Evolutionary conservation across 1,140 invertebrate species (phyloP), one percentile per base, ranked within the genome.

Genomic region (Drosophila melanica): DNA sequence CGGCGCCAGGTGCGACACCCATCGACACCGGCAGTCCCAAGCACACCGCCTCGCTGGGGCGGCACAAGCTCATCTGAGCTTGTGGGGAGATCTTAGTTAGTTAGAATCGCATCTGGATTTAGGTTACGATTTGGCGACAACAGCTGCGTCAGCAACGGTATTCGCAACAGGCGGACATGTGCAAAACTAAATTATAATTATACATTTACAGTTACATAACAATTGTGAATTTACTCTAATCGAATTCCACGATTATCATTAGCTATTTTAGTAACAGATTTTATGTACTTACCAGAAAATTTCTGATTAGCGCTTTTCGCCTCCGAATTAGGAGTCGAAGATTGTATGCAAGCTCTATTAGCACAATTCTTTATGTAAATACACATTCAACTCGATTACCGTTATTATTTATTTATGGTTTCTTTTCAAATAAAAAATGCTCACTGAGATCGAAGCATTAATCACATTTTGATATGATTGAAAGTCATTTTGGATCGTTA

Each of bases 41-140:
- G 54, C 91, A 92, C 14, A 92, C 91, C 12, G 79, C 91, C 16
- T 92, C 91, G 4, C 69, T 92, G 18, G 91, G 91, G 12, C 68
- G 91, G 30, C 90, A 90, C 63, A 90, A 90, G 54, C 77, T 90
- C 6, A 91, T 89, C 48, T 89, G 67, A 81, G 12, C 8, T 10
- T 0, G 12, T 0, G n/a, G n/a, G 12, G 30, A 1, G 10, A 41
- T 2, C 6, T 14, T 10, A 8, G 1, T 14, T 10, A 8, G 1
- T 0, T 54, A n/a, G 20, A 45, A 53, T 14, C 20, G 16, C 16
- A 35, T 57, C 45, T 42, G 53, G 62, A 75, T 41, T 59, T 63
- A 82, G 53, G 30, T 73, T 69, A 82, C 35, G 30, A 39, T n/a
- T 50, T 63, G 47, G 64, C 48, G 30, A 16, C n/a, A 53, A n/a